Conservation (phyloP, 2,113 vertebrate genomes). For the Catharus bicknelli region DNA sequence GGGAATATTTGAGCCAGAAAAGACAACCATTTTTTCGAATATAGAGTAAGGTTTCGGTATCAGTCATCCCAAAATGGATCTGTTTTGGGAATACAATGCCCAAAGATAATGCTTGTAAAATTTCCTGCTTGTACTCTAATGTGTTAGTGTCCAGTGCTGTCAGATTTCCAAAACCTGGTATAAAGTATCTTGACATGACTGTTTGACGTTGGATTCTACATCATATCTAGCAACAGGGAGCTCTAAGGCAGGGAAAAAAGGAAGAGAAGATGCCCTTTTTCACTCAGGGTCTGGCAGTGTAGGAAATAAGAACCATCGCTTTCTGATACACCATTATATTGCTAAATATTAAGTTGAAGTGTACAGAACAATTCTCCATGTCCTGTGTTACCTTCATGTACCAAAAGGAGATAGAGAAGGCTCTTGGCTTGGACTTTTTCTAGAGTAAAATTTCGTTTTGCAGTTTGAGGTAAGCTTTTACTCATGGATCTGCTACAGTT, state of each 20-base stretch:
- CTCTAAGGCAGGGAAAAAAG: neutral
- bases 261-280: neutral
- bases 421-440: neutral
- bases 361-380: neutral
- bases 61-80: neutral
- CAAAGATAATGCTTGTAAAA: neutral
- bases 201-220: fast-evolving
- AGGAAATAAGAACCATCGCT: neutral
- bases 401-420: neutral
- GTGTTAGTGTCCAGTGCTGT: neutral
- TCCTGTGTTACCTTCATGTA: neutral
- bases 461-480: neutral
- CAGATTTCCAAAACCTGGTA: neutral
- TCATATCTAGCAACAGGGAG: neutral
- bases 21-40: neutral
- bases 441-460: neutral
- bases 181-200: neutral
- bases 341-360: neutral
- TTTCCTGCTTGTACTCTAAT: neutral
- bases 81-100: neutral
- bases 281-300: neutral
- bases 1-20: neutral
- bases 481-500: neutral
- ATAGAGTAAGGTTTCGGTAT: neutral
- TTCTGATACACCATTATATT: neutral